These are phyloP conservation scores for Thymelicus lineola DNA, from an alignment of 2,888 invertebrate species.

Conservation along the genomic window DNA sequence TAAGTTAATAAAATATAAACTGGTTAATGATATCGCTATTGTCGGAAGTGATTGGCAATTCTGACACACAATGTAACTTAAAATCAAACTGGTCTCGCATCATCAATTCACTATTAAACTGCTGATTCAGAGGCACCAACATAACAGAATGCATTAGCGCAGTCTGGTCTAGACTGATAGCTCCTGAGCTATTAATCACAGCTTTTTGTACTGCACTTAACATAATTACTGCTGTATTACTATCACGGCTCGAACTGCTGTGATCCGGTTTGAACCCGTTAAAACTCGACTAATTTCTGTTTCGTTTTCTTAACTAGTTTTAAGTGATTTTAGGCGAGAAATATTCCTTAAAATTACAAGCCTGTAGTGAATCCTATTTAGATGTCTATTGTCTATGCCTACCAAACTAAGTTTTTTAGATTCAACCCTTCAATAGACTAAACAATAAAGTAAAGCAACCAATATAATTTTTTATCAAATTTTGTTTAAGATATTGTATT, in stretches of 20 bases:
- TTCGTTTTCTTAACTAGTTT: too few species aligned
- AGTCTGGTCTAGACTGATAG: constrained; percentile 74
- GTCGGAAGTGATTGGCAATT: constrained; percentile 1
- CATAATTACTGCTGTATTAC: constrained; percentile 62
- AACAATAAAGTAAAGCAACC: too few species aligned
- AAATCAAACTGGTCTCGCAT: background rate
- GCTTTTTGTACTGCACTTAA: constrained; percentile 74
- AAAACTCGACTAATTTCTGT: too few species aligned
- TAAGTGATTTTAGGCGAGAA: too few species aligned
- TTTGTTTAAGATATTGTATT: too few species aligned
- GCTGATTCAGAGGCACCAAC: constrained; percentile 34
- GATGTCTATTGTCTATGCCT: too few species aligned
- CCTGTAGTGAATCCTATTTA: too few species aligned
- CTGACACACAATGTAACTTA: background rate
- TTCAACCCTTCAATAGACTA: too few species aligned
- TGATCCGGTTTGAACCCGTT: background rate
- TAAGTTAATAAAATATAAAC: background rate
- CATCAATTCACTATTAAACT: constrained; percentile 23
- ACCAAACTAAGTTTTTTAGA: too few species aligned
- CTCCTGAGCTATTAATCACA: constrained; percentile 70
- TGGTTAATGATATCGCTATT: background rate
- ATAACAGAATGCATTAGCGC: constrained; percentile 49
- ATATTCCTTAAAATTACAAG: too few species aligned
- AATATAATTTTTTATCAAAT: too few species aligned
- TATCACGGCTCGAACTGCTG: background rate